A percentile compares a stretch with the other conserved stretches of the same genome.
These are phyloP conservation scores for Thecophora atra DNA, from an alignment of 2,888 invertebrate genomes.

Conservation along the genomic window DNA sequence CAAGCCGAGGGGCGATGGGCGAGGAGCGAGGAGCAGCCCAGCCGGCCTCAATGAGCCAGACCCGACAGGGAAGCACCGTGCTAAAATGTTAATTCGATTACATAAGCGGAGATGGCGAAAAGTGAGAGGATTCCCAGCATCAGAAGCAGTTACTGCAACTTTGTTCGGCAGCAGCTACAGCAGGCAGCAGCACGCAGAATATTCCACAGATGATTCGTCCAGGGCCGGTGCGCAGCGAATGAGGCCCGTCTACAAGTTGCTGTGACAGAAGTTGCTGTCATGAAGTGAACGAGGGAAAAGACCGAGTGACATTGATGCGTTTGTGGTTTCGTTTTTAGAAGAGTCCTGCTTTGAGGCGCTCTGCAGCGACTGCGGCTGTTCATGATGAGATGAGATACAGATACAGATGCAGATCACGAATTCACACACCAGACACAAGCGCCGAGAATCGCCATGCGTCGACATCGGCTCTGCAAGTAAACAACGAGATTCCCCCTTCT, in stretches of 20 bases:
- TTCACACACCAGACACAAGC: not conserved
- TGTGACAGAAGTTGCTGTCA: too few relatives aligned
- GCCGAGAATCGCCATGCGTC: not conserved
- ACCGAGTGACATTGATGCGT: not conserved
- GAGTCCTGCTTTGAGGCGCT: not conserved
- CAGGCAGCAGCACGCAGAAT: slow-evolving; percentile 18
- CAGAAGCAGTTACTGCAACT: slow-evolving; percentile 9
- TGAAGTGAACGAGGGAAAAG: not conserved
- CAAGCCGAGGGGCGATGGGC: not conserved
- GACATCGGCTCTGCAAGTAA: not conserved
- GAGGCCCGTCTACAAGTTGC: too few relatives aligned
- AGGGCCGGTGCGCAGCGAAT: not conserved
- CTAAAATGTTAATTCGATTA: slow-evolving; percentile 36
- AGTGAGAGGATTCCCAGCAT: slow-evolving; percentile 63
- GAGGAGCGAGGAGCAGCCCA: not conserved
- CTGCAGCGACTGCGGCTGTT: not conserved
- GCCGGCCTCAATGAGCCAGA: not conserved
- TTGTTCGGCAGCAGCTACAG: not conserved
- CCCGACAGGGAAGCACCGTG: slow-evolving; percentile 31
- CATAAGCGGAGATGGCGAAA: slow-evolving; percentile 45
- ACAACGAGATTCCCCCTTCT: not conserved
- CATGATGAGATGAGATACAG: not conserved
- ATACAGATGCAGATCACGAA: not conserved
- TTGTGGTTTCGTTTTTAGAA: not conserved
- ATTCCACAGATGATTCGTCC: not conserved